Conservation (phyloP, 2,888 invertebrate genomes). For the Nomada hirtipes region DNA sequence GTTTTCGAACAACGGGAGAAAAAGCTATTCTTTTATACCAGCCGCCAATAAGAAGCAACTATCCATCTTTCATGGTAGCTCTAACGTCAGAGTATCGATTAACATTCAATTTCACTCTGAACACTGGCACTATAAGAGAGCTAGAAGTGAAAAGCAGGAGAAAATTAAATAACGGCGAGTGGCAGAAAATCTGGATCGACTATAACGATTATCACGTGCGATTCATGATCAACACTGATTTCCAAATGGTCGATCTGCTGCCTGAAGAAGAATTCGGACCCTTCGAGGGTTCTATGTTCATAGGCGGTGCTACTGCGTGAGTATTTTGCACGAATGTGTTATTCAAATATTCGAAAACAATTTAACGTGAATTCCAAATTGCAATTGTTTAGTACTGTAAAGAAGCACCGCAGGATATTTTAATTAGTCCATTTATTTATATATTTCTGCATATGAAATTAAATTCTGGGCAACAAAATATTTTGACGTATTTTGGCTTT, state of each 20-base stretch:
- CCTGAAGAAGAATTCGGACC: conserved; percentile 96
- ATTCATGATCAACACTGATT: conserved; percentile 96
- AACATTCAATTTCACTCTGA: conserved; percentile 95
- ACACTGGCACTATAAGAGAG: conserved; percentile 92
- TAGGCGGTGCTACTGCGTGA: conserved; percentile 96
- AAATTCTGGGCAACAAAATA: no score
- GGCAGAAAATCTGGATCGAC: conserved; percentile 98
- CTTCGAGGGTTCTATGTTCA: conserved; percentile 97
- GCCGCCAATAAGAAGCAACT: conserved; percentile 94
- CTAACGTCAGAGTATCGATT: conserved; percentile 93
- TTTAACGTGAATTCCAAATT: not conserved
- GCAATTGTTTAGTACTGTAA: not conserved
- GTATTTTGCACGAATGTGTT: conserved; percentile 78
- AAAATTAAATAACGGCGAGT: conserved; percentile 95
- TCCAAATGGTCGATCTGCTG: conserved; percentile 93
- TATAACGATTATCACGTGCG: conserved; percentile 97
- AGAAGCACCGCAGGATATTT: not conserved
- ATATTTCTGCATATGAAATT: no score
- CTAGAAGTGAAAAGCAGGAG: conserved; percentile 93
- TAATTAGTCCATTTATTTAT: not conserved
- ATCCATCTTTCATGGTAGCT: conserved; percentile 96
- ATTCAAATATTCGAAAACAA: not conserved
- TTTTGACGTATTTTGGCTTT: no score
- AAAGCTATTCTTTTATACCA: conserved; percentile 96
- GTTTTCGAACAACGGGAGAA: conserved; percentile 95